Evolutionary conservation across 2,113 vertebrate genomes (phyloP), one percentile per base, ranked within the genome.

Genomic region (Scopus umbretta): DNA sequence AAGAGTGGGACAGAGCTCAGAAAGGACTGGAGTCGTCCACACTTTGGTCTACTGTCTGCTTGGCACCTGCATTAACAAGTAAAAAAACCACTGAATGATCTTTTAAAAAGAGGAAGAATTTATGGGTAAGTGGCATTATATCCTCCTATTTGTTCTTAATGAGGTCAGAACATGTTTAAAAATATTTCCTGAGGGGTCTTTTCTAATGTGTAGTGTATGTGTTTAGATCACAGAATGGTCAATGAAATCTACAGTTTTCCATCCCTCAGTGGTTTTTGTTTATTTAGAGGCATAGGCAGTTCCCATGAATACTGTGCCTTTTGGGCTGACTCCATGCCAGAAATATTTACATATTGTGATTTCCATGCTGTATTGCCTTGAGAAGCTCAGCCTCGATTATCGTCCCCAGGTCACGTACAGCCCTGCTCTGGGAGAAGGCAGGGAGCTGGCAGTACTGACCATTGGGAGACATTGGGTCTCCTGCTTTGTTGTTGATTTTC

Each of bases 381-480:
- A 50, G 55, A 78, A 89, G 22, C 43, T 66, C 91, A 81, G 38
- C 65, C 80, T n/a, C 27, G 47, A 71, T 17, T 0, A 0, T 1
- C 53, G n/a, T 92, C 42, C 50, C 16, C 80, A 87, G 68, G 47
- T 78, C 52, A 59, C 7, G 1, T 47, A 76, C 38, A 56, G 49
- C 30, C 29, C 52, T 25, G 23, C 10, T 34, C 52, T 59, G 56
- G 26, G 13, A 82, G 56, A 56, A 66, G 55, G 26, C 45, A 70
- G 47, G 17, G 38, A 66, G 49, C 19, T 4, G 25, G 22, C 88
- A 83, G 45, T 38, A 21, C 40, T 36, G 23, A 10, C 16, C 2
- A 0, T 8, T 2, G 1, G n/a, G 18, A 91, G 30, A 58, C 17
- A 25, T 2, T 0, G 7, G 11, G 0, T 66, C 30, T 75, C 49